A percentile compares a stretch with the other conserved stretches of the same genome.
Conservation (phyloP, 2,797 vertebrate species). For the Acanthornis magna region DNA sequence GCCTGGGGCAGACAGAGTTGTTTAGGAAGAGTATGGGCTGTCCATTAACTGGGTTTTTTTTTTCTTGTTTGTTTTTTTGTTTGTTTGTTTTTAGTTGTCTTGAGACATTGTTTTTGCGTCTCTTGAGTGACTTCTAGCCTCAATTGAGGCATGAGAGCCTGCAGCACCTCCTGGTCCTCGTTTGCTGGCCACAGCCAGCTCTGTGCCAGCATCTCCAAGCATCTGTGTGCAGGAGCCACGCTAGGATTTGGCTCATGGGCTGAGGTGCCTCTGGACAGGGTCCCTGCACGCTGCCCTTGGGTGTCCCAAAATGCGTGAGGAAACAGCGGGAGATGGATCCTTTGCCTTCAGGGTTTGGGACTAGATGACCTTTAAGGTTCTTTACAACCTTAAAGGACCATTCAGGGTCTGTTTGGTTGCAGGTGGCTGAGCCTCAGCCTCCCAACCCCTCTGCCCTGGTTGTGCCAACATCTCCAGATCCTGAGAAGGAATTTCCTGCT, state of each 20-base stretch:
- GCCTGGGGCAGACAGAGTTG: accelerated
- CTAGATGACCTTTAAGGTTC: neutral
- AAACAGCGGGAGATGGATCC: neutral
- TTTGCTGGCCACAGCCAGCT: neutral
- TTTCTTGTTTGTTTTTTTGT: neutral
- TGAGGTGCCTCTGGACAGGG: neutral
- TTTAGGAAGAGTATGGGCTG: accelerated
- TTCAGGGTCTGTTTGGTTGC: accelerated
- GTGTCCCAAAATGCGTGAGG: neutral
- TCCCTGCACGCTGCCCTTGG: neutral
- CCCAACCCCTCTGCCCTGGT: neutral
- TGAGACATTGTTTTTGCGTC: accelerated
- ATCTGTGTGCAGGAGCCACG: neutral
- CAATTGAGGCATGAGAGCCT: neutral
- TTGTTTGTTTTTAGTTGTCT: neutral
- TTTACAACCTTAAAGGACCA: neutral
- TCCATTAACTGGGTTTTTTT: accelerated
- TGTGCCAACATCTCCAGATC: neutral
- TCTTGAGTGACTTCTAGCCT: accelerated
- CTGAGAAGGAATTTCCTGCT: neutral
- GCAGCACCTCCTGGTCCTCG: neutral
- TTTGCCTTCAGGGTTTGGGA: neutral
- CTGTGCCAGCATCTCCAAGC: neutral
- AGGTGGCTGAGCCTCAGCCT: neutral
- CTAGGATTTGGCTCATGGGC: neutral